Evolutionary conservation across 1,140 invertebrate genomes (phyloP), one percentile per base, ranked within the genome.

Genomic region (Camponotus vicinus): DNA sequence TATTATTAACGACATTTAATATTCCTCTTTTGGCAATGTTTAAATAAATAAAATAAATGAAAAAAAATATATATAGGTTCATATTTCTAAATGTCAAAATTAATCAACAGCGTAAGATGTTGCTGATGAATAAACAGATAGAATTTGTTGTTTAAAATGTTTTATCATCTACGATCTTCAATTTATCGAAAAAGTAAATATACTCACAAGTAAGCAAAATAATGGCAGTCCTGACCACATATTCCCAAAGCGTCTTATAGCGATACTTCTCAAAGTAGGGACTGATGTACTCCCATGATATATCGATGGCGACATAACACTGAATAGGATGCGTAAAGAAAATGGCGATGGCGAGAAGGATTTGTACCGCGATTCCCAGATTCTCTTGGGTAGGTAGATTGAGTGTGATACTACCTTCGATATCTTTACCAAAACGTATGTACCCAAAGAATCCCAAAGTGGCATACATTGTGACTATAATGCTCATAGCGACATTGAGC

Each of bases 241-340:
- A 97, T 93, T 98, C 97, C 94, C 95, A 96, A n/a, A 97, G 92
- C 0, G 93, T 59, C 71, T 93, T 94, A 75, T 91, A 94, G 63
- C 90, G 92, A 88, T 91, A 95, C 88, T 92, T 95, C 86, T 92
- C 94, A 42, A 94, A 91, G 83, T 49, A 93, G 37, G 88, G 93
- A 37, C 69, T 91, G 52, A 97, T 85, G 83, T 97, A 97, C 52
- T 96, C 96, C 98, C 98, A 99, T 4, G 97, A 95, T 83, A 99
- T 98, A 87, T 98, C 97, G 83, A 99, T 97, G 1, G 98, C 98
- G 0, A 99, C 98, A 93, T 98, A 99, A 92, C 98, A 97, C 88
- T 98, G 98, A 21, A 99, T 96, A 0, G 97, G 97, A 94, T 98
- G 98, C 0, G 97, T 97, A 40, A 98, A 96, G 94, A 97, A 98